phyloP scores from a whole-genome alignment of 2,797 vertebrate genomes.

The Sebastes hubbsi region DNA sequence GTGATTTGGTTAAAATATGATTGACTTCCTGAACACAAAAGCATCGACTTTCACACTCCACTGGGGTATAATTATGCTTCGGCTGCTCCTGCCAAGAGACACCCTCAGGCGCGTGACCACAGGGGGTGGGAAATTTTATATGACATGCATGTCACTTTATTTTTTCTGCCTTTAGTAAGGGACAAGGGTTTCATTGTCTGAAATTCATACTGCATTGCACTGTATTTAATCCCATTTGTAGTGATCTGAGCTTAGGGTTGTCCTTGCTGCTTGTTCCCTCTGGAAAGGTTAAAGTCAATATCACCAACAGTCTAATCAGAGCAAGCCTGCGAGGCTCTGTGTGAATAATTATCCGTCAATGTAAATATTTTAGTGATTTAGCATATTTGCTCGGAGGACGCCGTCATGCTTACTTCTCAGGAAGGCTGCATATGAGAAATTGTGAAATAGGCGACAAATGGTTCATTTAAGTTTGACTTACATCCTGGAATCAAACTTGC shows the following conservation, averaged over 20 bases:
- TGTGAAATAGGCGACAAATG: background rate
- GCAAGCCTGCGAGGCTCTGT: background rate
- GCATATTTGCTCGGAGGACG: background rate
- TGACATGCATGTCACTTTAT: conserved; percentile 47
- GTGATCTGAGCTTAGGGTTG: background rate
- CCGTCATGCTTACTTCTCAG: background rate
- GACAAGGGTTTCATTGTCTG: conserved; percentile 18
- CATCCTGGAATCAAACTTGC: background rate
- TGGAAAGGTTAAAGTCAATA: conserved; percentile 28
- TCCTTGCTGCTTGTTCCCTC: conserved; percentile 7
- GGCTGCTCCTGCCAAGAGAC: conserved; percentile 55
- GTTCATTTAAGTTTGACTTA: background rate
- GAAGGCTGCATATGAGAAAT: background rate
- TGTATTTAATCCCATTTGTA: conserved; percentile 30
- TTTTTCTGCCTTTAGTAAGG: conserved; percentile 18
- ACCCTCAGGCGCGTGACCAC: conserved; percentile 41
- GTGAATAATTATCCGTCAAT: background rate
- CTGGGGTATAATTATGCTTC: conserved; percentile 65
- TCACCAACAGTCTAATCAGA: background rate
- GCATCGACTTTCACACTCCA: conserved; percentile 59
- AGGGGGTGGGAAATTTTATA: conserved; percentile 34
- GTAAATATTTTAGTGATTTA: conserved; percentile 7
- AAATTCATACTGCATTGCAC: conserved; percentile 11
- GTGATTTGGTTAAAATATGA: conserved; percentile 66
- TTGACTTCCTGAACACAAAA: conserved; percentile 67